Evolutionary conservation across 2,797 vertebrate genomes (phyloP).

Genomic region (Bucorvus abyssinicus): DNA sequence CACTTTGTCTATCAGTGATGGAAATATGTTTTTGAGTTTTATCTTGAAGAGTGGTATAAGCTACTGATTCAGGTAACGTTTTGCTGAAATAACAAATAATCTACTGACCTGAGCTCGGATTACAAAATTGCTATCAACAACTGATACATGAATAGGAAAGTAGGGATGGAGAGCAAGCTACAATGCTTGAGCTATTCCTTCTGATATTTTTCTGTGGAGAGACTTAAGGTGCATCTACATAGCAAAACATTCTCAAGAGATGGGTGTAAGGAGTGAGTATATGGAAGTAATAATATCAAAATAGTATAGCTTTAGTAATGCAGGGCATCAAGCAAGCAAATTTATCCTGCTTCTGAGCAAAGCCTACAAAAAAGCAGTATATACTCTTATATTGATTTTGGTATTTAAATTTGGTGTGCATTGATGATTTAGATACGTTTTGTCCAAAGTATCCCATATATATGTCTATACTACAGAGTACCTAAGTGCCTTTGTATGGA

Average conservation of each 20-base stretch:
- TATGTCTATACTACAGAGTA: background rate
- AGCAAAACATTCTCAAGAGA: background rate
- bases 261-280: fast-evolving
- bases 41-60: background rate
- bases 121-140: background rate
- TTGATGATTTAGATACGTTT: too few species aligned
- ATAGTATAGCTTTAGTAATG: background rate
- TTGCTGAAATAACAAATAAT: background rate
- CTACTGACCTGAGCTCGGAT: background rate
- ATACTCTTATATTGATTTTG: background rate
- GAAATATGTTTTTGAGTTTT: background rate
- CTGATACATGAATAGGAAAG: background rate
- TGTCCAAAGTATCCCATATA: too few species aligned
- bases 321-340: background rate
- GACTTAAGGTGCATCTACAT: background rate
- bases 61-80: background rate
- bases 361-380: background rate
- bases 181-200: background rate
- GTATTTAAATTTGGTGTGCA: background rate
- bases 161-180: background rate
- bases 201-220: background rate
- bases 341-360: background rate
- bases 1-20: background rate
- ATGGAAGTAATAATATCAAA: background rate
- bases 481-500: background rate